Evolutionary conservation across 2,888 invertebrate genomes (phyloP).

Genomic region (Sisyra terminalis): DNA sequence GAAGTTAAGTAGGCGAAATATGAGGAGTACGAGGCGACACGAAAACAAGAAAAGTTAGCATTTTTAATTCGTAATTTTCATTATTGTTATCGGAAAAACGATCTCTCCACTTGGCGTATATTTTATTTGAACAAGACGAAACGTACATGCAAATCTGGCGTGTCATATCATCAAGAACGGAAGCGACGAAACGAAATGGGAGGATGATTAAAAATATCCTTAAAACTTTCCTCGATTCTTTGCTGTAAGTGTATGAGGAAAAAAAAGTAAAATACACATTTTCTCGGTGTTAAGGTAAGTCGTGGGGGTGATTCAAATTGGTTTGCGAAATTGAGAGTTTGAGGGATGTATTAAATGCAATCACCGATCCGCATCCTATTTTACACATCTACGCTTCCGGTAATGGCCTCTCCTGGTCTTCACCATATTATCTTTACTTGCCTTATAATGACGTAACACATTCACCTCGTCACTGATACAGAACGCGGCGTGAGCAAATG

Average conservation of each 20-base stretch:
- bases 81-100: constrained; percentile 1
- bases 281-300: background rate
- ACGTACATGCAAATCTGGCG: too few relatives aligned
- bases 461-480: constrained; percentile 2
- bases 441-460: too few relatives aligned
- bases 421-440: too few relatives aligned
- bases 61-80: constrained; percentile 8
- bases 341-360: constrained; percentile 11
- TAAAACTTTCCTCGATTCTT: too few relatives aligned
- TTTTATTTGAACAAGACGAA: too few relatives aligned
- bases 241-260: too few relatives aligned
- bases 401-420: constrained; percentile 12
- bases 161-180: too few relatives aligned
- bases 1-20: too few relatives aligned
- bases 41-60: constrained; percentile 5
- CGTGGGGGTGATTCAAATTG: background rate
- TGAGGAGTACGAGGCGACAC: too few relatives aligned
- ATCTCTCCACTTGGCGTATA: too few relatives aligned
- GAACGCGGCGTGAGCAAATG: constrained; percentile 1
- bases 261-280: background rate
- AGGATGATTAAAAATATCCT: too few relatives aligned
- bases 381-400: constrained; percentile 28
- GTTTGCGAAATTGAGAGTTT: background rate
- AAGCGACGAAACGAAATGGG: too few relatives aligned
- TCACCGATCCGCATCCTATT: constrained; percentile 28